Evolutionary conservation across 2,113 vertebrate species (phyloP), one percentile per base, ranked within the genome.

Genomic region (Procavia capensis): DNA sequence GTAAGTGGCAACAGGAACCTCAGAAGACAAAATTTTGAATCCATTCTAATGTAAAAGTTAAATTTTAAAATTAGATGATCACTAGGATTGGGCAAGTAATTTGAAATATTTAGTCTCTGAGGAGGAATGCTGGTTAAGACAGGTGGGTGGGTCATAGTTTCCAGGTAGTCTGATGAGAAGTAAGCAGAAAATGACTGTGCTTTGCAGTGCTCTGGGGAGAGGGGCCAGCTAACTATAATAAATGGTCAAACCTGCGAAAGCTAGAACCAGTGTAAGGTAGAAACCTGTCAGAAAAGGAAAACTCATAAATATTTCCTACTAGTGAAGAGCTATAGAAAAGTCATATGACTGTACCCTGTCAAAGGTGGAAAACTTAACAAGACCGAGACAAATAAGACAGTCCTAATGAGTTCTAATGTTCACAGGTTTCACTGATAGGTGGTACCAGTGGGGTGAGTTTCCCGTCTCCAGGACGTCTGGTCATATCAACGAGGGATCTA

Each of bases 11-110:
- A 10, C 27, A 78, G 45, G 17, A 61, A 78, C 39, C 81, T 88
- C 11, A 34, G n/a, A 70, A 64, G 92, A 95, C 64, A 76, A 93
- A 72, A 76, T 64, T 34, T 64, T 63, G 41, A 82, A 39, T 84
- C 50, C 29, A 93, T 80, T 17, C 4, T 88, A n/a, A 7, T 66
- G 2, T 75, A 61, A 79, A 80, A 72, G 39, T 79, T 93, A 88
- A 57, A 25, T 29, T 34, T 34, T 79, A 90, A 88, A 57, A 25
- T 29, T 34, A 34, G 27, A 50, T 93, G 14, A 25, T 92, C 24
- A 50, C 9, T 25, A 74, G 75, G 54, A 39, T 82, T 25, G 43
- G 57, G 27, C 75, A 81, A 61, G 6, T 78, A 34, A 64, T 89
- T 91, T 85, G 57, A 6, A 50, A 34, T 61, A 54, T 54, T 54